A percentile compares a stretch with the other conserved stretches of the same genome.
Evolutionary conservation across 2,888 invertebrate genomes (phyloP).

Genomic region (Perizoma flavofasciatum): DNA sequence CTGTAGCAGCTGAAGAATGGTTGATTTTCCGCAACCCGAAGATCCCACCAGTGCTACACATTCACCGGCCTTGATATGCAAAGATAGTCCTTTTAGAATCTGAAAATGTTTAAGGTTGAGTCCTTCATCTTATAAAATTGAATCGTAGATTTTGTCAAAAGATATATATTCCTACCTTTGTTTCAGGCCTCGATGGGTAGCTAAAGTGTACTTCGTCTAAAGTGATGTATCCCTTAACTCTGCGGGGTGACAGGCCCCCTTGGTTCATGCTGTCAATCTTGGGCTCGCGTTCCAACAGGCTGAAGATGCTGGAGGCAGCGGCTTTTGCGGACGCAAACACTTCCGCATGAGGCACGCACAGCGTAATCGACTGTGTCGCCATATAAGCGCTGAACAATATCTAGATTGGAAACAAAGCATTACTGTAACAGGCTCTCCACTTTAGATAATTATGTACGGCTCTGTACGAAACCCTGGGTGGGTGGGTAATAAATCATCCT

Average conservation of each 20-base stretch:
- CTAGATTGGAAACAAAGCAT: conserved; percentile 53
- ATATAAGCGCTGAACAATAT: conserved; percentile 90
- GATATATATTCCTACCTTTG: conserved; percentile 72
- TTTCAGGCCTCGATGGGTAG: conserved; percentile 91
- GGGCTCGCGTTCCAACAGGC: conserved; percentile 88
- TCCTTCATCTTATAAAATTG: too few species aligned
- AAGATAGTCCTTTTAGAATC: conserved; percentile 87
- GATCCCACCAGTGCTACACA: conserved; percentile 89
- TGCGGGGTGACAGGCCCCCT: conserved; percentile 84
- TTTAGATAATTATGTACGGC: too few species aligned
- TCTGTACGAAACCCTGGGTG: too few species aligned
- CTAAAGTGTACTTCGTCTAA: conserved; percentile 88
- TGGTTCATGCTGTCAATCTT: conserved; percentile 87
- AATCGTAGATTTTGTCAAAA: too few species aligned
- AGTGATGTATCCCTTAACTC: conserved; percentile 86
- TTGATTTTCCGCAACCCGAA: conserved; percentile 93
- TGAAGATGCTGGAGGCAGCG: conserved; percentile 89
- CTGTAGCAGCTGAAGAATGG: conserved; percentile 89
- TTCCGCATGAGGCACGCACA: conserved; percentile 89
- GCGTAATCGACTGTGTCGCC: conserved; percentile 90
- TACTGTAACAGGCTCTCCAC: too few species aligned
- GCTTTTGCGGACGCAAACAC: conserved; percentile 89
- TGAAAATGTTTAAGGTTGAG: conserved; percentile 42
- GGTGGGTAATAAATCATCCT: too few species aligned
- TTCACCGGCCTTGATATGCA: conserved; percentile 86